A percentile compares a stretch with the other conserved stretches of the same genome.
Conservation (phyloP, 2,888 invertebrate species). For the Phaedon cochleariae region DNA sequence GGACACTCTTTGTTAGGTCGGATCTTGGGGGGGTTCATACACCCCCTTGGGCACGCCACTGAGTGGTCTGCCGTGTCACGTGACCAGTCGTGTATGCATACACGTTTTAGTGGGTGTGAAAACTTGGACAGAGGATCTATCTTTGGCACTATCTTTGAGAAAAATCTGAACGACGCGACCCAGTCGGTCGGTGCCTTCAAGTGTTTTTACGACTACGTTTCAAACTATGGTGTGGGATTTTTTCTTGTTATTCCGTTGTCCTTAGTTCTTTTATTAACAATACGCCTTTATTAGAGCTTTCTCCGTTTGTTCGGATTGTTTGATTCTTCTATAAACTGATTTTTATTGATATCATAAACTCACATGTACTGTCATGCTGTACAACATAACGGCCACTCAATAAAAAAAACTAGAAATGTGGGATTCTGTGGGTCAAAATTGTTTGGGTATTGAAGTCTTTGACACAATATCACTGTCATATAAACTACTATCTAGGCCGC, state of each 20-base stretch:
- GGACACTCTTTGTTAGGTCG: too few species aligned
- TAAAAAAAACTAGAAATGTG: too few species aligned
- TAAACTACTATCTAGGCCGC: too few species aligned
- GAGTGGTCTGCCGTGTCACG: conserved; percentile 8
- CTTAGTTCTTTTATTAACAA: background rate
- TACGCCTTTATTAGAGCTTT: background rate
- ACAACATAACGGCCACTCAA: too few species aligned
- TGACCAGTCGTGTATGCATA: conserved; percentile 13
- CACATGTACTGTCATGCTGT: too few species aligned
- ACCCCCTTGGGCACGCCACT: too few species aligned
- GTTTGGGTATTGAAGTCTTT: too few species aligned
- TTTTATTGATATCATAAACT: background rate
- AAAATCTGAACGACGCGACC: background rate
- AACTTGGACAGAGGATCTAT: conserved; percentile 6
- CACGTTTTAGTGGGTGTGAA: conserved; percentile 18
- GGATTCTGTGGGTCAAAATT: too few species aligned
- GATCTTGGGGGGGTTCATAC: too few species aligned
- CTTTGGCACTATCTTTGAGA: conserved; percentile 3
- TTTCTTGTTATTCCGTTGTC: background rate
- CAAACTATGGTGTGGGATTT: conserved; percentile 21
- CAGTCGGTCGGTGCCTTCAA: background rate
- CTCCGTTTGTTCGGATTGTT: background rate
- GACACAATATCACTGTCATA: too few species aligned
- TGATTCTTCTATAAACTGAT: background rate
- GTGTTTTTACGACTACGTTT: background rate